A percentile compares a stretch with the other conserved stretches of the same genome.
Conservation (phyloP, 2,797 vertebrate genomes). For the Sphaeramia orbicularis region DNA sequence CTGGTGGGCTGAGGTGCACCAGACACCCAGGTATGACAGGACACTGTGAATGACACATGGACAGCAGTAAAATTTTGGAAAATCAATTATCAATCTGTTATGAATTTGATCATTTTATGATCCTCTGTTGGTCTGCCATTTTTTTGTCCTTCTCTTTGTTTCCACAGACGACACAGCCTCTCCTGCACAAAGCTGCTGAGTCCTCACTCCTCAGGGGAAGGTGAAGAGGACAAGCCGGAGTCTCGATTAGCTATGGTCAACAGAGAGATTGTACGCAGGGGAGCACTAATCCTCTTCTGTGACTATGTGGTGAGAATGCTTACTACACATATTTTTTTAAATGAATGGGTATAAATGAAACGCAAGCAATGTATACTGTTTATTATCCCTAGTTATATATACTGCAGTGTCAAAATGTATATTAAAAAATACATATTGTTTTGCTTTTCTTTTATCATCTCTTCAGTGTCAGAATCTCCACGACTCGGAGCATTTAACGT, state of each 20-base stretch:
- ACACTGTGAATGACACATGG: not conserved
- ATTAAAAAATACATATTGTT: not conserved
- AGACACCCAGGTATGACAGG: slow-evolving; percentile 91
- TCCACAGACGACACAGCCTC: slow-evolving; percentile 90
- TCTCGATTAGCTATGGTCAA: slow-evolving; percentile 91
- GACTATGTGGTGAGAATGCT: slow-evolving; percentile 93
- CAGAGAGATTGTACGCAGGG: slow-evolving; percentile 94
- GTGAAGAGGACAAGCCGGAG: slow-evolving; percentile 82
- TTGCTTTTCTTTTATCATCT: not conserved
- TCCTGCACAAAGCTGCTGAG: slow-evolving; percentile 94
- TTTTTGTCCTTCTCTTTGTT: not conserved
- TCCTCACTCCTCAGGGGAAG: slow-evolving; percentile 88
- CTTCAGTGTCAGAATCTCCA: slow-evolving; percentile 98
- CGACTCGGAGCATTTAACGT: slow-evolving; percentile 97
- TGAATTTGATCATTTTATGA: not conserved
- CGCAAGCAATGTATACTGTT: not conserved
- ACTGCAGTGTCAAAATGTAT: not conserved
- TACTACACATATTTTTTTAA: not conserved
- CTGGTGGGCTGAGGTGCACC: slow-evolving; percentile 98
- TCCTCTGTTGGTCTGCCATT: not conserved
- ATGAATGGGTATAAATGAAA: not conserved
- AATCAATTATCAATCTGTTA: not conserved
- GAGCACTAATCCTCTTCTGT: slow-evolving; percentile 97
- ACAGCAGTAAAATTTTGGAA: not conserved
- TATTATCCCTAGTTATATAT: not conserved